Conservation (phyloP, 2,113 vertebrate genomes). For the Trematomus loennbergii region DNA sequence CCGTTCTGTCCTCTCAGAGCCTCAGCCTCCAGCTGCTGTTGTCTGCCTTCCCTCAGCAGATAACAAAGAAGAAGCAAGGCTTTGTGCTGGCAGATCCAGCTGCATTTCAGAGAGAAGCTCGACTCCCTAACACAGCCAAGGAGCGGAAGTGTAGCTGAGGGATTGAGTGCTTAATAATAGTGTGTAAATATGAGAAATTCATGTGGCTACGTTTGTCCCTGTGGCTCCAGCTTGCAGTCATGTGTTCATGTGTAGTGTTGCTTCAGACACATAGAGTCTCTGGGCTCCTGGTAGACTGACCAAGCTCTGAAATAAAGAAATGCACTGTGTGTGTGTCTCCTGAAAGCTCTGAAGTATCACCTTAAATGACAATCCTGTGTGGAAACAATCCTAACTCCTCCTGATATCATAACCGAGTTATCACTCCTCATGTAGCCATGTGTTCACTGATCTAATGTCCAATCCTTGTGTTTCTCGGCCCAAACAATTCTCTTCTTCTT, state of each 20-base stretch:
- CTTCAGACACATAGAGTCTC: constrained; percentile 32
- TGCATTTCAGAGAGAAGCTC: constrained; percentile 3
- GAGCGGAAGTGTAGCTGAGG: background rate
- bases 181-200: constrained; percentile 55
- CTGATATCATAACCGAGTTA: background rate
- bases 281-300: constrained; percentile 15
- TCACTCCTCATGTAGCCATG: background rate
- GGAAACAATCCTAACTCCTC: background rate
- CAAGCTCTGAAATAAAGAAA: constrained; percentile 53
- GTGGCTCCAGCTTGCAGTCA: constrained; percentile 36
- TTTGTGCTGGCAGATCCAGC: constrained; percentile 42
- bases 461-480: no score
- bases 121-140: background rate
- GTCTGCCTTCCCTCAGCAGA: constrained; percentile 41
- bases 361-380: background rate
- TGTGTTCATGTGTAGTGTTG: constrained; percentile 43
- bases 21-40: constrained; percentile 52
- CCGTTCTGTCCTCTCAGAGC: constrained; percentile 26
- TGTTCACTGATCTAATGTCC: no score
- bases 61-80: constrained; percentile 36
- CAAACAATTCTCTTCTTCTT: no score
- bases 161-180: constrained; percentile 8
- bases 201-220: constrained; percentile 35
- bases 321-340: constrained; percentile 31
- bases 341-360: background rate